A percentile compares a stretch with the other conserved stretches of the same genome.
phyloP scores from a whole-genome alignment of 1,140 invertebrate genomes.

The Macrostomum lignano region DNA sequence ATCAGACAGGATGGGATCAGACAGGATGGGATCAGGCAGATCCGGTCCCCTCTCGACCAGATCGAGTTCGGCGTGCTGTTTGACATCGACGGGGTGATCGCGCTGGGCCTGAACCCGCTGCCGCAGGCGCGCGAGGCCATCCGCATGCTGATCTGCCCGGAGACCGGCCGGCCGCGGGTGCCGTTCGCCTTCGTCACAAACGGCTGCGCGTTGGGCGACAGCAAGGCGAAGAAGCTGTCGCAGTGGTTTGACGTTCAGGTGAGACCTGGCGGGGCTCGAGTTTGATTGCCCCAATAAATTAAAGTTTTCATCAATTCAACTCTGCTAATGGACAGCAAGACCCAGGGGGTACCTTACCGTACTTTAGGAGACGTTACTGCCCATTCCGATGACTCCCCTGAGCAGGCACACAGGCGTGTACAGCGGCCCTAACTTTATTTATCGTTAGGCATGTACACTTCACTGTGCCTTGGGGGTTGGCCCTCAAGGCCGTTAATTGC shows the following conservation, averaged over 20 bases:
- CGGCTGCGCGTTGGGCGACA: constrained; percentile 34
- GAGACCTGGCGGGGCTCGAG: too few species aligned
- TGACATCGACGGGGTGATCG: constrained; percentile 44
- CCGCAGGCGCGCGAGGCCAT: constrained; percentile 35
- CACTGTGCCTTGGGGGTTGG: too few species aligned
- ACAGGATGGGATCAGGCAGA: too few species aligned
- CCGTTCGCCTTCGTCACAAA: constrained; percentile 43
- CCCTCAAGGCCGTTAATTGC: too few species aligned
- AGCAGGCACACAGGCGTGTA: too few species aligned
- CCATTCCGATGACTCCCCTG: too few species aligned
- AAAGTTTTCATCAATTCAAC: not conserved
- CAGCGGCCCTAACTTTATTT: too few species aligned
- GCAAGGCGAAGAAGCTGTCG: constrained; percentile 37
- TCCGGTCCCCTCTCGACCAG: too few species aligned
- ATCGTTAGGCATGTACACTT: too few species aligned
- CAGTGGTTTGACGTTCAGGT: constrained; percentile 37
- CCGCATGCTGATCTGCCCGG: constrained; percentile 31
- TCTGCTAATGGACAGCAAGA: not conserved
- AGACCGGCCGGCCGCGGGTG: constrained; percentile 35
- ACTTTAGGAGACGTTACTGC: too few species aligned
- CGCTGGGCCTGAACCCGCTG: constrained; percentile 36
- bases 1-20: too few species aligned
- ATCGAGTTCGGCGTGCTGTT: constrained; percentile 43
- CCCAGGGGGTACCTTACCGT: too few species aligned
- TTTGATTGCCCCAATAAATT: not conserved